These are phyloP conservation scores for Drosophila quinaria DNA, from an alignment of 2,888 invertebrate species.

Conservation along the genomic window DNA sequence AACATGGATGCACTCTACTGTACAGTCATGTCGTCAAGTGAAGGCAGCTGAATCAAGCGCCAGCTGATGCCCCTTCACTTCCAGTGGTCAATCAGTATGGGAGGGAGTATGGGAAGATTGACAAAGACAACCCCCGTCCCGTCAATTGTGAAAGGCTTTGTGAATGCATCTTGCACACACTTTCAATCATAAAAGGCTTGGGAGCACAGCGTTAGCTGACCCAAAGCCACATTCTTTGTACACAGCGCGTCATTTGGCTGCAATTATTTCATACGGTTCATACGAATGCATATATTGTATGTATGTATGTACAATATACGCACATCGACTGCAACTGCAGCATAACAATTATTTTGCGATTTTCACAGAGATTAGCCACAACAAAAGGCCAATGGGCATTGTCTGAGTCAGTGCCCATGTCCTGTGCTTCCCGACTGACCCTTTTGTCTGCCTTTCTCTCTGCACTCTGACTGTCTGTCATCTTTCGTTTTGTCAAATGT, in stretches of 20 bases:
- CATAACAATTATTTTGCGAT: slow-evolving; percentile 67
- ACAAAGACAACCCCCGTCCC: slow-evolving; percentile 35
- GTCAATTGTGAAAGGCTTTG: slow-evolving; percentile 22
- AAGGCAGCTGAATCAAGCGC: slow-evolving; percentile 9
- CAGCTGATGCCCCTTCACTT: neutral
- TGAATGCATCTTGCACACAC: slow-evolving; percentile 31
- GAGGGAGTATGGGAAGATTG: slow-evolving; percentile 10
- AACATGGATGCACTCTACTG: slow-evolving; percentile 5
- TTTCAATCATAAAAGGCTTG: slow-evolving; percentile 63
- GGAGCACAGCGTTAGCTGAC: slow-evolving; percentile 12
- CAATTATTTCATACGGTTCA: slow-evolving; percentile 67
- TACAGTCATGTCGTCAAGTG: slow-evolving; percentile 2
- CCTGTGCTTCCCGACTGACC: slow-evolving; percentile 34
- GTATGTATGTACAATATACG: slow-evolving; percentile 6
- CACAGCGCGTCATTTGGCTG: slow-evolving; percentile 76
- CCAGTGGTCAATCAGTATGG: slow-evolving; percentile 20
- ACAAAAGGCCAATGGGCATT: slow-evolving; percentile 71
- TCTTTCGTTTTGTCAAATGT: slow-evolving; percentile 35
- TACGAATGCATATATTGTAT: slow-evolving; percentile 11
- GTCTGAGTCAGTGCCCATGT: slow-evolving; percentile 47
- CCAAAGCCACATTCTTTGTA: slow-evolving; percentile 41
- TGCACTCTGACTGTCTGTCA: slow-evolving; percentile 1
- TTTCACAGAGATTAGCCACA: slow-evolving; percentile 79
- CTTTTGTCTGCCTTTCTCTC: slow-evolving; percentile 21
- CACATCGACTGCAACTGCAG: slow-evolving; percentile 20